These are phyloP conservation scores for Micromussa lordhowensis DNA, from an alignment of 92 coral and sea anemone species.

Conservation along the genomic window DNA sequence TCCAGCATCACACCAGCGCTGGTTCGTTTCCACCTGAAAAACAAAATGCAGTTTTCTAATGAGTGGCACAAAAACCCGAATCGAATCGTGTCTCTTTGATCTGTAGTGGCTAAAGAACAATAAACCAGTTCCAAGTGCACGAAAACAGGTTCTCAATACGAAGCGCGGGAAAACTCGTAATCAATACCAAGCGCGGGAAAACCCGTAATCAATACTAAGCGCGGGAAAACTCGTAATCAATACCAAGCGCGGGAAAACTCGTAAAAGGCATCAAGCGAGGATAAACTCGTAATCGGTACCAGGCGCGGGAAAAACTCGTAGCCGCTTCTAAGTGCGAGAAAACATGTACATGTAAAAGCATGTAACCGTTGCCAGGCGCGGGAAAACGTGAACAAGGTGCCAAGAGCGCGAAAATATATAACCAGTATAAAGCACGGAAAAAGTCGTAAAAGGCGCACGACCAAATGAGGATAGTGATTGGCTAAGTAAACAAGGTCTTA, in stretches of 20 bases:
- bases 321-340: no score
- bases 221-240: neutral
- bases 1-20: conserved; percentile 91
- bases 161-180: conserved; percentile 1
- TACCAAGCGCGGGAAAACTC: neutral
- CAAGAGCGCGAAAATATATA: no score
- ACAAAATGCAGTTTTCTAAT: neutral
- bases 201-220: no score
- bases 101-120: neutral
- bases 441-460: neutral
- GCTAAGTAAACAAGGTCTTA: neutral
- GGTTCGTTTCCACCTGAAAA: conserved; percentile 90
- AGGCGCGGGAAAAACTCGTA: no score
- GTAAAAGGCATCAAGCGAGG: neutral
- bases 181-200: neutral
- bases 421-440: neutral
- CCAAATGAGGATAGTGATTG: neutral
- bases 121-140: neutral
- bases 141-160: no score
- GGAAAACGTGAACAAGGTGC: no score
- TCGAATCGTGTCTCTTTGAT: neutral
- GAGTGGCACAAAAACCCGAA: neutral
- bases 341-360: no score
- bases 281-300: neutral
- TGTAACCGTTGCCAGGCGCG: no score